A percentile compares a stretch with the other conserved stretches of the same genome.
phyloP scores from a whole-genome alignment of 2,888 invertebrate species.

The Latrodectus hesperus region DNA sequence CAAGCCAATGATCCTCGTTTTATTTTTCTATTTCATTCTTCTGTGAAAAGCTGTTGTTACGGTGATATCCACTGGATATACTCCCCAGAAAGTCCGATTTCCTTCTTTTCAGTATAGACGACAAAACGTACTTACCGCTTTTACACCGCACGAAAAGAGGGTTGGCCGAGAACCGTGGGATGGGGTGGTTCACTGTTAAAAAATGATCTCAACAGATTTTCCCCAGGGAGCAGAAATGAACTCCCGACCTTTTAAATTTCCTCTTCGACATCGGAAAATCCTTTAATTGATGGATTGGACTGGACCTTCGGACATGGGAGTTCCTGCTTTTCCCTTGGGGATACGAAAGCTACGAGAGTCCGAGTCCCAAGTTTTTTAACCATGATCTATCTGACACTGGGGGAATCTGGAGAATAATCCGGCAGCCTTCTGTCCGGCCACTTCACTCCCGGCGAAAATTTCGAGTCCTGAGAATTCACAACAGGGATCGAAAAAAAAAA shows the following conservation, averaged over 20 bases:
- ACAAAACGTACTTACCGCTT: too few relatives aligned
- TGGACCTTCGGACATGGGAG: slow-evolving; percentile 38
- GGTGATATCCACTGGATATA: too few relatives aligned
- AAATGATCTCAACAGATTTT: not conserved
- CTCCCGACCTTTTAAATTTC: not conserved
- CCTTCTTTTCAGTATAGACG: too few relatives aligned
- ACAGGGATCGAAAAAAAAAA: not conserved
- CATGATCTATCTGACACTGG: slow-evolving; percentile 23
- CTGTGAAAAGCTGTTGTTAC: too few relatives aligned
- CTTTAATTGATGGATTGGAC: slow-evolving; percentile 65
- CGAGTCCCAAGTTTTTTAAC: slow-evolving; percentile 2
- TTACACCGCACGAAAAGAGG: too few relatives aligned
- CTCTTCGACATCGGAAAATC: slow-evolving; percentile 30
- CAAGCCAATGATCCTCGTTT: too few relatives aligned
- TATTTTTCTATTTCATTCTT: too few relatives aligned
- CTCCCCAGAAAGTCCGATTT: too few relatives aligned
- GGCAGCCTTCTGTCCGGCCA: not conserved
- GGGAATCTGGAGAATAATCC: slow-evolving; percentile 2
- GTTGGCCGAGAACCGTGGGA: too few relatives aligned
- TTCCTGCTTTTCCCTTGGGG: not conserved
- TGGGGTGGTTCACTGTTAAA: not conserved
- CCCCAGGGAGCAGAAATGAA: not conserved
- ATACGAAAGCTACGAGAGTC: slow-evolving; percentile 28
- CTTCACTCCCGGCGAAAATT: not conserved
- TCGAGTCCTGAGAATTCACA: not conserved